These are phyloP conservation scores for Sceliomorpha sp. DNA, from an alignment of 2,888 invertebrate species.

Conservation along the genomic window DNA sequence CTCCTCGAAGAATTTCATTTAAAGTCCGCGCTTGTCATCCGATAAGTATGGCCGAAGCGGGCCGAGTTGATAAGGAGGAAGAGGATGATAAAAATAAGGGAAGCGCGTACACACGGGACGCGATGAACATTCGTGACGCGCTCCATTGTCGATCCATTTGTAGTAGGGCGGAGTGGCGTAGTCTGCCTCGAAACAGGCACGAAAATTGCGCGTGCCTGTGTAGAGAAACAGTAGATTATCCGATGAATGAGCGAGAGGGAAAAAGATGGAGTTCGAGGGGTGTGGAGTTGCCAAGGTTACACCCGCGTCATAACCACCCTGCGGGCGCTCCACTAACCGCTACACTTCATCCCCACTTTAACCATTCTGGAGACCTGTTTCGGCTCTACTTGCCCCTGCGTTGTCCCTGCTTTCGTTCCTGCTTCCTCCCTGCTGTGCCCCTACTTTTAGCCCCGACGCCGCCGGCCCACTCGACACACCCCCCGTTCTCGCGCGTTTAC, in stretches of 20 bases:
- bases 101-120: conserved; percentile 53
- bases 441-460: conserved; percentile 32
- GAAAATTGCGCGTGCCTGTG: conserved; percentile 39
- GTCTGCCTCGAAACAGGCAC: conserved; percentile 20
- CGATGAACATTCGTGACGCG: conserved; percentile 47
- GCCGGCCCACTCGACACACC: conserved; percentile 48
- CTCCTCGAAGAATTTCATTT: conserved; percentile 28
- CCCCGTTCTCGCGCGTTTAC: conserved; percentile 25
- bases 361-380: conserved; percentile 21
- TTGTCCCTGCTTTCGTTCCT: conserved; percentile 31
- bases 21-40: conserved; percentile 6
- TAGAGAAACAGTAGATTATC: conserved; percentile 39
- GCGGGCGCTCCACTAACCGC: conserved; percentile 62
- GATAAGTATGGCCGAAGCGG: conserved; percentile 22
- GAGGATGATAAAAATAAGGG: conserved; percentile 21
- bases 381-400: too few relatives aligned
- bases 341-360: conserved; percentile 49
- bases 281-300: conserved; percentile 75
- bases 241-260: conserved; percentile 33
- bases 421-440: too few relatives aligned
- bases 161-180: conserved; percentile 14
- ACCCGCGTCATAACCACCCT: conserved; percentile 71
- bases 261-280: conserved; percentile 37
- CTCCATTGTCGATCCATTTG: conserved; percentile 65
- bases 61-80: conserved; percentile 25